phyloP scores from a whole-genome alignment of 2,888 invertebrate genomes.

The Alloplasta piceator region DNA sequence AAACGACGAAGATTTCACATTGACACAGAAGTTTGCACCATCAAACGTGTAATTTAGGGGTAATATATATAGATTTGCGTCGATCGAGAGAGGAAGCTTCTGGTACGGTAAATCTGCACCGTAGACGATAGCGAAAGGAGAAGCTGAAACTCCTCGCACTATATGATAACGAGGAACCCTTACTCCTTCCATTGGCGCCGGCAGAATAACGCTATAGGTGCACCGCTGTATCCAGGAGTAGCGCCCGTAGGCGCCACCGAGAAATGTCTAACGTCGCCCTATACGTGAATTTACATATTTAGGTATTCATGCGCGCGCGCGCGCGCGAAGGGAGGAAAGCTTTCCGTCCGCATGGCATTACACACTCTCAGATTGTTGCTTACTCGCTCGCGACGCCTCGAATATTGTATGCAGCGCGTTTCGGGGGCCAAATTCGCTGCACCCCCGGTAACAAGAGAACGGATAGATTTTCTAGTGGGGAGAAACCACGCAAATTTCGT shows the following conservation, averaged over 20 bases:
- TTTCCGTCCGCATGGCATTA: constrained; percentile 73
- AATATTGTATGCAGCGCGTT: constrained; percentile 46
- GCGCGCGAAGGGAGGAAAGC: constrained; percentile 64
- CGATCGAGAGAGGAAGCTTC: not conserved
- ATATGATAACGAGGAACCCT: constrained; percentile 46
- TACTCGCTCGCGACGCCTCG: constrained; percentile 15
- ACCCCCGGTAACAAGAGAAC: constrained; percentile 29
- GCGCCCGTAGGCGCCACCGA: constrained; percentile 68
- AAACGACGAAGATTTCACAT: too few species aligned
- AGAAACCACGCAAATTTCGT: not conserved
- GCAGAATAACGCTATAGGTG: not conserved
- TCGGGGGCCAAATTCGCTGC: constrained; percentile 44
- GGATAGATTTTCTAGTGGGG: constrained; percentile 33
- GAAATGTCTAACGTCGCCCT: constrained; percentile 73
- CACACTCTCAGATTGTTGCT: constrained; percentile 75
- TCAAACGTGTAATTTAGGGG: too few species aligned
- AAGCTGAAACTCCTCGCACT: constrained; percentile 22
- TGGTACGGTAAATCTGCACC: constrained; percentile 2
- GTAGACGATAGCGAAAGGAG: constrained; percentile 8
- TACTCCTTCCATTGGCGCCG: constrained; percentile 5
- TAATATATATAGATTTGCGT: not conserved
- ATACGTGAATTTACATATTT: constrained; percentile 77
- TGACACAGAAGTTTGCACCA: too few species aligned
- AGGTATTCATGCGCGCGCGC: constrained; percentile 75
- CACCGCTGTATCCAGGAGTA: constrained; percentile 47